Base-by-base conservation (phyloP, 37 sponge, comb jelly and placozoan species). In the Geodia barretti region DNA sequence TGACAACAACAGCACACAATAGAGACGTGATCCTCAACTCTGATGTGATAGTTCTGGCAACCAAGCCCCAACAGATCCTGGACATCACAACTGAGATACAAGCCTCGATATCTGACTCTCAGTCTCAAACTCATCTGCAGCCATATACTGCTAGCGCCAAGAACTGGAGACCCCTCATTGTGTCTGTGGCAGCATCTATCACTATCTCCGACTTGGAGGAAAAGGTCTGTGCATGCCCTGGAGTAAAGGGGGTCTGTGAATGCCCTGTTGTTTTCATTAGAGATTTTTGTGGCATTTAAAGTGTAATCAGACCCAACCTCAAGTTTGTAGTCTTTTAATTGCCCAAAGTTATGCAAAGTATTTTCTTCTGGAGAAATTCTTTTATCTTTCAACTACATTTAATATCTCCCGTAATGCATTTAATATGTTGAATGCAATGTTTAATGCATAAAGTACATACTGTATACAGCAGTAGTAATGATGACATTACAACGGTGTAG, bases 11-110 rank as follows among this genome's bases (percentile, higher is more conserved):
- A 30, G 41, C 61, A 0, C 40, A 37, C 39, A 90, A 92, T 38
- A n/a, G 39, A 29, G 85, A 90, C 24, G 84, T 92, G 38, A 82
- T 92, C 24, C 34, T 68, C 30, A 74, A 81, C 21, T 78, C 81
- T 41, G 88, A 96, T 71, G 77, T 92, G 35, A 82, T 92, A 26
- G 54, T 96, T 8, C 62, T 96, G 26, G 91, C 91, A 8, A 87
- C 92, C 20, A 92, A 92, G 62, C 97, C 97, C 4, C 63, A 83
- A n/a, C 83, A 87, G 31, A 83, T 79, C 31, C 65, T 87, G 39
- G 72, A 84, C 17, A 67, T 96, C 31, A 68, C 90, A 69, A 31
- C 35, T 26, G 83, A 90, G 68, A 70, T 94, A 2, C 76, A 79
- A n/a, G 17, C 41, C 5, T 17, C n/a, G 25, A 39, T 67, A 32